Base-by-base conservation (phyloP, 2,797 vertebrate genomes). In the Arrhamphus sclerolepis region DNA sequence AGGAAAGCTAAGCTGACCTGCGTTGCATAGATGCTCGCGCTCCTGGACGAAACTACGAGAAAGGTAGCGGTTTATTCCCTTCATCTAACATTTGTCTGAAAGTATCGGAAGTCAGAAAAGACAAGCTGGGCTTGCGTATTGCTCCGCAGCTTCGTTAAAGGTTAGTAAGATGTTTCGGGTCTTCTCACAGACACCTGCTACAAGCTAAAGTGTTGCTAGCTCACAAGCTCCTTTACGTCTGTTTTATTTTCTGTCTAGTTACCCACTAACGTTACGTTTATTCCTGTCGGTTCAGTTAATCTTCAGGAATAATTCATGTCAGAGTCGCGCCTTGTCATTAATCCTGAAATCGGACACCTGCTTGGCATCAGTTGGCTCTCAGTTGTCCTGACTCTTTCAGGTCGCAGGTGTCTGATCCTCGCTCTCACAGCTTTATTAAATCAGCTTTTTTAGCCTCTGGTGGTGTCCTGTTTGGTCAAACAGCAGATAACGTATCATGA, bases 151-250 rank as follows among this genome's bases (percentile, higher is more conserved):
- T 43, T 5, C 2, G 2, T 19, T 31, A 7, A 46, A 57, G 8
- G 16, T 34, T 48, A 1, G n/a, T 20, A 3, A 19, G 34, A 22
- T 39, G 7, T 62, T 53, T 29, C 16, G 56, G 28, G 0, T n/a
- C 4, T 29, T 9, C 28, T 4, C 4, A 18, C n/a, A 47, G 34
- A 59, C 34, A 51, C 22, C 22, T 18, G 28, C 20, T 19, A 44
- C 21, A 39, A 78, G 86, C 83, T 81, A 42, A 65, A 38, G 51
- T 47, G 67, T 56, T 63, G 67, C 72, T 86, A 85, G 73, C 78
- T 2, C 6, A 14, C 18, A 2, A 53, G 68, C 74, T 44, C 18
- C 26, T 34, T 19, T 5, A 7, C 39, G 24, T 16, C 5, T 16
- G 13, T 7, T n/a, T n/a, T n/a, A 4, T 41, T 40, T 16, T 11